Percentiles rank a stretch among this genome's conserved stretches.
phyloP scores from a whole-genome alignment of 35 echinoderm and acorn worm species.

The Stichopus chloronotus region DNA sequence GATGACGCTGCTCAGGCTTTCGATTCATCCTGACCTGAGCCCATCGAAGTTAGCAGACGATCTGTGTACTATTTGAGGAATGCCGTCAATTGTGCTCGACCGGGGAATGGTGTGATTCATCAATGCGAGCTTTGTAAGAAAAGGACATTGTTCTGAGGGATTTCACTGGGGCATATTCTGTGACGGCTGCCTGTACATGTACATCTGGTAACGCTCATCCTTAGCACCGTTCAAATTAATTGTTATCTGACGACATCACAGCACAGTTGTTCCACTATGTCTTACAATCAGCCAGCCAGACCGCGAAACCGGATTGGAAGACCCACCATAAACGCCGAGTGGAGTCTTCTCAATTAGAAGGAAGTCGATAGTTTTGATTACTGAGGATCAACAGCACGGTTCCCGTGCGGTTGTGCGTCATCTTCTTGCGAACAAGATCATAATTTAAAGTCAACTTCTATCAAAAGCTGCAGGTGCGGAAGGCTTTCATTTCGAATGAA shows the following conservation, averaged over 20 bases:
- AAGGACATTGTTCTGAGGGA: not conserved
- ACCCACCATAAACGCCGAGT: not conserved
- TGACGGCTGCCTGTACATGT: no score
- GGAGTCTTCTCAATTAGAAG: not conserved
- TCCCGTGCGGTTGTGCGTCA: conserved; percentile 40
- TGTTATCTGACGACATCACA: not conserved
- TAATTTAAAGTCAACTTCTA: not conserved
- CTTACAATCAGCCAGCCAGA: not conserved
- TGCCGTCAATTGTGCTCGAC: conserved; percentile 16
- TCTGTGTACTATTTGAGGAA: conserved; percentile 49
- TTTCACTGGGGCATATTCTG: no score
- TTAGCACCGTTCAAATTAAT: not conserved
- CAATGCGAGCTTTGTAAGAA: not conserved
- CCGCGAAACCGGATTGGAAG: not conserved
- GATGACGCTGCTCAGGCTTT: not conserved
- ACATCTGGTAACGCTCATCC: no score
- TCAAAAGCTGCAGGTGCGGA: not conserved
- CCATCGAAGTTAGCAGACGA: not conserved
- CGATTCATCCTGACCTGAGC: no score
- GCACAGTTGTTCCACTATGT: not conserved
- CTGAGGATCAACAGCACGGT: conserved; percentile 15
- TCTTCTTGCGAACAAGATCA: not conserved
- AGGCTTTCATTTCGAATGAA: not conserved
- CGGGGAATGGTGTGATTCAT: not conserved
- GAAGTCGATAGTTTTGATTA: conserved; percentile 54